Evolutionary conservation across 2,797 vertebrate genomes (phyloP).

Genomic region (Vespertilio murinus): DNA sequence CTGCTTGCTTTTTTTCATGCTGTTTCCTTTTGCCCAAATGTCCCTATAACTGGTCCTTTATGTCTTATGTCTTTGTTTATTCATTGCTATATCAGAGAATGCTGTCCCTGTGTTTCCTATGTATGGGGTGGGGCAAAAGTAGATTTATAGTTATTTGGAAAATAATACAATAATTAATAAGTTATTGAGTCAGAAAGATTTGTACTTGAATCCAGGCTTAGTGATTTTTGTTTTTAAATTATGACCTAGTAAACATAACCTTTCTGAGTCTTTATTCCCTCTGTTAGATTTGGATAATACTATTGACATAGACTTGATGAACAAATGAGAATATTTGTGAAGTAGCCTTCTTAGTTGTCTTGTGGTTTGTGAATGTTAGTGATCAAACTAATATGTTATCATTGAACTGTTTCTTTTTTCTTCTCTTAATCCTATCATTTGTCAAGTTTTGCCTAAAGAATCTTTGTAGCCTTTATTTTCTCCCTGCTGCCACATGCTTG

Average conservation of each 20-base stretch:
- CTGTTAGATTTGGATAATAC: not conserved
- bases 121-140: not conserved
- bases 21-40: not conserved
- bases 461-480: constrained; percentile 7
- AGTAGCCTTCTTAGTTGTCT: constrained; percentile 14
- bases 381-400: not conserved
- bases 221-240: constrained; percentile 42
- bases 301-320: not conserved
- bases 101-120: not conserved
- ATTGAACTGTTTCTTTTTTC: not conserved
- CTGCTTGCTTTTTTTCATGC: not conserved
- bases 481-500: not conserved
- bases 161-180: not conserved
- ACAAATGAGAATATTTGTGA: not conserved
- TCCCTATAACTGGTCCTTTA: not conserved
- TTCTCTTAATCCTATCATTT: not conserved
- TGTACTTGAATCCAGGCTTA: constrained; percentile 31
- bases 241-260: not conserved
- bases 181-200: constrained; percentile 33
- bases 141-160: not conserved
- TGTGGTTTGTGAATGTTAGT: constrained; percentile 24
- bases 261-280: not conserved
- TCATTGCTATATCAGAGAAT: not conserved
- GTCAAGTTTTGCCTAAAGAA: not conserved
- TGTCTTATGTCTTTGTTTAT: not conserved